phyloP scores from a whole-genome alignment of 2,888 invertebrate genomes.

The Polydrusus pterygomalis region DNA sequence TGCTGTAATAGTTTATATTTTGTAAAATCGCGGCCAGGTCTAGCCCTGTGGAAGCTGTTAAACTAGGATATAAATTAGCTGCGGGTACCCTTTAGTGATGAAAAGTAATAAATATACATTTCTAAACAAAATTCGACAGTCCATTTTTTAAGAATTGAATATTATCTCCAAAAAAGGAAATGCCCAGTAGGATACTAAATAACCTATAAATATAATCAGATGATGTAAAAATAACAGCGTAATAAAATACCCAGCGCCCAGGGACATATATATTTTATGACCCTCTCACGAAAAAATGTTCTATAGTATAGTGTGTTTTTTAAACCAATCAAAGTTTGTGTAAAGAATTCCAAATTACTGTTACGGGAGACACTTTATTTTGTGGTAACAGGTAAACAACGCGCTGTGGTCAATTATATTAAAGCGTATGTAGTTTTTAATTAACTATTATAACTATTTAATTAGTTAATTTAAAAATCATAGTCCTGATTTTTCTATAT shows the following conservation, averaged over 20 bases:
- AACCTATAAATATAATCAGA: neutral
- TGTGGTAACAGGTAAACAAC: too few species aligned
- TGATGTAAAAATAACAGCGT: neutral
- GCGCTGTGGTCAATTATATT: too few species aligned
- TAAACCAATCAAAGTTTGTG: neutral
- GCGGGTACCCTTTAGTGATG: too few species aligned
- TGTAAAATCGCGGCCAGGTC: too few species aligned
- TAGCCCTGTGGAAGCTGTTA: too few species aligned
- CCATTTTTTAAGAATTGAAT: neutral
- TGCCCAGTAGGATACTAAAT: neutral
- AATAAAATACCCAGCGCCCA: neutral
- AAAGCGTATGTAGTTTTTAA: too few species aligned
- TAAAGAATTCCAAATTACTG: conserved; percentile 7
- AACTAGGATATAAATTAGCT: too few species aligned
- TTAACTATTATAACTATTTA: too few species aligned
- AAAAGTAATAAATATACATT: too few species aligned
- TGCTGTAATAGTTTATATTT: too few species aligned
- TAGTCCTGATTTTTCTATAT: too few species aligned
- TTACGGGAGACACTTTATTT: neutral
- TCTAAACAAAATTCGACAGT: neutral
- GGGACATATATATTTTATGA: conserved; percentile 2
- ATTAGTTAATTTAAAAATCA: too few species aligned
- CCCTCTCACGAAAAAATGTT: conserved; percentile 7
- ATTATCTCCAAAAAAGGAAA: neutral
- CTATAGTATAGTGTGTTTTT: conserved; percentile 11